Percentiles rank a stretch among this genome's conserved stretches.
phyloP scores from a whole-genome alignment of 1,140 invertebrate species.

The Microplitis demolitor region DNA sequence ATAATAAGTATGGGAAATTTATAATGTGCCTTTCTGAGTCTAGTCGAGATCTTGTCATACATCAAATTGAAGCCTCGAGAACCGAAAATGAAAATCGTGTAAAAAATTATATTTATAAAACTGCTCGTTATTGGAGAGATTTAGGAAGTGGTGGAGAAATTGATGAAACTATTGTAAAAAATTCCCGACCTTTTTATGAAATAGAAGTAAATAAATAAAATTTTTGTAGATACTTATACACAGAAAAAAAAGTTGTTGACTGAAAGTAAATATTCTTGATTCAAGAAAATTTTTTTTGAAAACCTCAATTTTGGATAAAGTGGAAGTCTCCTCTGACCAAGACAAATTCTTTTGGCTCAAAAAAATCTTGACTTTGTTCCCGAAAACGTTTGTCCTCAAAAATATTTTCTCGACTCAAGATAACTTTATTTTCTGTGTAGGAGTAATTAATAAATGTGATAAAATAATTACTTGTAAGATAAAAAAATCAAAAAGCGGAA shows the following conservation, averaged over 20 bases:
- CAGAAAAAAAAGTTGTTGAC: no score
- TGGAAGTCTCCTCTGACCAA: no score
- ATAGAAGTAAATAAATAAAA: constrained; percentile 65
- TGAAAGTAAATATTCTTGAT: no score
- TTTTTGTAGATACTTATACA: background rate
- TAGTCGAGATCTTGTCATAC: constrained; percentile 55
- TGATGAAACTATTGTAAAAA: constrained; percentile 60
- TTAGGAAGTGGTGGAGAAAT: constrained; percentile 71
- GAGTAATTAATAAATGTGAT: background rate
- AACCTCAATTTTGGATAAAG: no score
- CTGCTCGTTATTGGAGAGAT: constrained; percentile 64
- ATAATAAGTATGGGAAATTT: constrained; percentile 67
- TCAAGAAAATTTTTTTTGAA: no score
- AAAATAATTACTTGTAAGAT: constrained; percentile 32
- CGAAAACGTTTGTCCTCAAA: no score
- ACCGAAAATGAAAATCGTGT: constrained; percentile 68
- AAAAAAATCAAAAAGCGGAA: constrained; percentile 37
- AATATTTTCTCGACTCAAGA: no score
- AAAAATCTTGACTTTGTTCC: no score
- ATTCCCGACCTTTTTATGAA: constrained; percentile 65
- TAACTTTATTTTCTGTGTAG: background rate
- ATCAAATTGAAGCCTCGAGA: constrained; percentile 63
- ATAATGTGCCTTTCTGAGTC: constrained; percentile 70
- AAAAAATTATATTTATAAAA: constrained; percentile 68
- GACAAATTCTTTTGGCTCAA: no score